Evolutionary conservation across 2,888 invertebrate species (phyloP).

Genomic region (Oasisia sp.): DNA sequence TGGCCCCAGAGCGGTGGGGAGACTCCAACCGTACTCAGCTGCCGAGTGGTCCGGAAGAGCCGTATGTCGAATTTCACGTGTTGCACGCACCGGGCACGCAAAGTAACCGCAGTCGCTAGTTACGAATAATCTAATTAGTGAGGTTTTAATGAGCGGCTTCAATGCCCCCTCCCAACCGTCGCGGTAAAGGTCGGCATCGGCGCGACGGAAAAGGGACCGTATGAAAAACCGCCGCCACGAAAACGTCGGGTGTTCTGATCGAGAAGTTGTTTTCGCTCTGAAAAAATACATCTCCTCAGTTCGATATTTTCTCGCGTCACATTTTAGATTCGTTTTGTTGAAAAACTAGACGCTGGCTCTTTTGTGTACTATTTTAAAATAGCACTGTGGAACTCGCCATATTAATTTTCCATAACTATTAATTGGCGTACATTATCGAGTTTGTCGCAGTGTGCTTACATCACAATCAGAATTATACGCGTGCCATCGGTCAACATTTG

Average conservation of each 20-base stretch:
- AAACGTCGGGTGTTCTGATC: not conserved
- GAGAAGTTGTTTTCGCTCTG: not conserved
- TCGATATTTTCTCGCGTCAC: too few relatives aligned
- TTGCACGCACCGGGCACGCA: not conserved
- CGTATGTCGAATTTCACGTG: not conserved
- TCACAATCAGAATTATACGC: too few relatives aligned
- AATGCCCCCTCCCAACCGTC: not conserved
- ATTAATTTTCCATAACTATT: too few relatives aligned
- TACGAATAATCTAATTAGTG: slow-evolving; percentile 7
- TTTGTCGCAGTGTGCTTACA: too few relatives aligned
- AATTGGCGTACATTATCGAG: too few relatives aligned
- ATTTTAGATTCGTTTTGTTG: too few relatives aligned
- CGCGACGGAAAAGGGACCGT: not conserved
- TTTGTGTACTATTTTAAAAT: too few relatives aligned
- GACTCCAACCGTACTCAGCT: not conserved
- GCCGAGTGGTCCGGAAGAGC: not conserved
- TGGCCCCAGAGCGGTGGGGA: not conserved
- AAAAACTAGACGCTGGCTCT: too few relatives aligned
- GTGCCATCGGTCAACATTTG: too few relatives aligned
- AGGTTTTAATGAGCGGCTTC: not conserved
- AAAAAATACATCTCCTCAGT: too few relatives aligned
- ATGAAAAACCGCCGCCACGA: not conserved
- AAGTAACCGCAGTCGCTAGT: slow-evolving; percentile 10
- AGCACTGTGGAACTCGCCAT: too few relatives aligned
- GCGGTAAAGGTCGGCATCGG: not conserved